Evolutionary conservation across 1,140 invertebrate species (phyloP).

Genomic region (Scaptomyza hsui): DNA sequence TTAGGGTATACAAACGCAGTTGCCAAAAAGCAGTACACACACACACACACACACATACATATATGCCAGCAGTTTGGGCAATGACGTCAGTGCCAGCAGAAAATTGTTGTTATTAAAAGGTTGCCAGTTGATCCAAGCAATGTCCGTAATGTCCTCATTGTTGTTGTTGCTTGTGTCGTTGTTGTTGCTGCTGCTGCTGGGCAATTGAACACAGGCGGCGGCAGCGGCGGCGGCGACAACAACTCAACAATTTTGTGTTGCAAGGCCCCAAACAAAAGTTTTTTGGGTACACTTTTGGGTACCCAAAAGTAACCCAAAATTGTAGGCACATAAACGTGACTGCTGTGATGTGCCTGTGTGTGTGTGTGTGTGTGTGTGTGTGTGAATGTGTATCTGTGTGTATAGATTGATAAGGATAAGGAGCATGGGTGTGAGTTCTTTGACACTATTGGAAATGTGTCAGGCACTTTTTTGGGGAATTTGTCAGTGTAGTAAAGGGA

Average conservation of each 20-base stretch:
- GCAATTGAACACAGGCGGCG: slow-evolving; percentile 69
- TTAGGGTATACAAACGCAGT: slow-evolving; percentile 6
- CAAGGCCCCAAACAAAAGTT: slow-evolving; percentile 21
- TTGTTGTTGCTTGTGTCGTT: slow-evolving; percentile 28
- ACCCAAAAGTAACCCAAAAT: slow-evolving; percentile 1
- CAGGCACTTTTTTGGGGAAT: slow-evolving; percentile 7
- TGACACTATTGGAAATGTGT: slow-evolving; percentile 14
- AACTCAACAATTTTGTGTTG: slow-evolving; percentile 49
- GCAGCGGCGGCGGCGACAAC: slow-evolving; percentile 42
- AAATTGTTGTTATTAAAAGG: slow-evolving; percentile 47
- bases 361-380: slow-evolving; percentile 12
- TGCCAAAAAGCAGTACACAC: slow-evolving; percentile 9
- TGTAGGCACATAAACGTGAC: slow-evolving; percentile 28
- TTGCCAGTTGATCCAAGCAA: slow-evolving; percentile 33
- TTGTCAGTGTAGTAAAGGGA: not conserved
- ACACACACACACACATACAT: not conserved
- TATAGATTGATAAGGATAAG: slow-evolving; percentile 52
- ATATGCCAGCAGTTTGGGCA: slow-evolving; percentile 5
- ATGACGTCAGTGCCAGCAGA: slow-evolving; percentile 40
- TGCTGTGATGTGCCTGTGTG: not conserved
- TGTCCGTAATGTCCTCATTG: slow-evolving; percentile 34
- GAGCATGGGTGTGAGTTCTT: not conserved
- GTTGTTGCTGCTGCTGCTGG: slow-evolving; percentile 24
- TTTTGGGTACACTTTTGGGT: slow-evolving; percentile 2
- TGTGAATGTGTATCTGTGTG: not conserved